Base-by-base conservation (phyloP, 2,888 invertebrate genomes). In the Eulithis testata region DNA sequence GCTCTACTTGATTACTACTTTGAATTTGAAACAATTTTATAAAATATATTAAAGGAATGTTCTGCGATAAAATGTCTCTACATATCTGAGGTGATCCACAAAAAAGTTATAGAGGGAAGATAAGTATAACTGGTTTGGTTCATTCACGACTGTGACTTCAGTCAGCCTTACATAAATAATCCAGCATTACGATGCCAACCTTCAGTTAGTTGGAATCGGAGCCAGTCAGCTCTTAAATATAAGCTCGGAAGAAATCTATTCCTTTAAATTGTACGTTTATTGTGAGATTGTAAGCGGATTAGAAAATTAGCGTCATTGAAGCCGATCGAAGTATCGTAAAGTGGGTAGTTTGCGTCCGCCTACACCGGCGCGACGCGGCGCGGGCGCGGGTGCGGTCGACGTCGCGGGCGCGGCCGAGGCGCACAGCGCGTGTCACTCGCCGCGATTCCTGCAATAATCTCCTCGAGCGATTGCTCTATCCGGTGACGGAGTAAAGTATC, bases 401-500 rank as follows among this genome's bases (percentile, higher is more conserved):
- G 69, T 65, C 56, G 63, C 56, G 61, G 68, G 67, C 60, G 59
- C 50, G 60, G 50, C n/a, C 66, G 72, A 71, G 74, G 83, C 87
- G 21, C 21, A 21, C 21, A 21, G 21, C 21, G 85, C 87, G 88
- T 88, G 89, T 89, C 91, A 85, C 84, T 83, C 83, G 83, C 79
- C 78, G 87, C 85, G 81, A 84, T 82, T 78, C 83, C 81, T 76
- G 85, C 88, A 83, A 81, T 87, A 89, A 87, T 88, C 88, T 89
- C 86, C 77, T 66, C 84, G 80, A 85, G 85, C 85, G 87, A 91
- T 90, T 86, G 89, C 88, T 90, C 91, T 91, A 91, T 91, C 91
- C 90, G 89, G 90, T 90, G 91, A 90, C 90, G 89, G 89, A 87
- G 88, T 90, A 87, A 89, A 89, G 91, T 92, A 91, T 91, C 90